Base-by-base conservation (phyloP, 1,140 invertebrate species). In the Philopotamus ludificatus region DNA sequence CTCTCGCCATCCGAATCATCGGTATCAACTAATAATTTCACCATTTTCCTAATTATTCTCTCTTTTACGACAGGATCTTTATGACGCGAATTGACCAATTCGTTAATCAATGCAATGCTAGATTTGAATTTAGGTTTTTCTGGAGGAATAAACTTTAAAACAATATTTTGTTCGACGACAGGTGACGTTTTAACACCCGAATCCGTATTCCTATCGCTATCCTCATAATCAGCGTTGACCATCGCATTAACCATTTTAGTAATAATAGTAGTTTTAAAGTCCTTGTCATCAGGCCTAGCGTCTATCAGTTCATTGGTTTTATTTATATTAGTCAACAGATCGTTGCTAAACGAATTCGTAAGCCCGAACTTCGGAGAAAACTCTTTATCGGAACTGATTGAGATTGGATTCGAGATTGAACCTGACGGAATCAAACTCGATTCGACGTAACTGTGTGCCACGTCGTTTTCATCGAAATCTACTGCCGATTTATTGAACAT, bases 1-100 rank as follows among this genome's bases (percentile, higher is more conserved):
- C 66, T 74, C 21, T 76, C 75, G 63, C 79, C 76, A 74, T 75
- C 74, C 62, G 73, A 75, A 66, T 79, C 79, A 63, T 73, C 77
- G 4, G 74, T 71, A 23, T 73, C 75, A 8, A 79, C 63, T 34
- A 81, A 66, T 62, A 74, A 73, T 57, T 77, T 72, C 23, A 80
- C 74, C 45, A 80, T 71, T 63, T 79, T 75, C 71, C 77, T 79
- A 15, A 79, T 72, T 20, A 80, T 68, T 68, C 74, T 74, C 47
- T 77, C 76, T 70, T 78, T 79, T 23, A 77, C 64, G 25, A 72
- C 71, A 18, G 72, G 53, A 72, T 81, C 75, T 51, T 75, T 71
- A 60, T 74, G 68, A 22, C 67, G 61, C 61, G 73, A 65, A 42
- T 77, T 66, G 15, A 79, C 65, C 42, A 77, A 70, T 51, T 66